Evolutionary conservation across 2,888 invertebrate genomes (phyloP).

Genomic region (Branchellion lobata): DNA sequence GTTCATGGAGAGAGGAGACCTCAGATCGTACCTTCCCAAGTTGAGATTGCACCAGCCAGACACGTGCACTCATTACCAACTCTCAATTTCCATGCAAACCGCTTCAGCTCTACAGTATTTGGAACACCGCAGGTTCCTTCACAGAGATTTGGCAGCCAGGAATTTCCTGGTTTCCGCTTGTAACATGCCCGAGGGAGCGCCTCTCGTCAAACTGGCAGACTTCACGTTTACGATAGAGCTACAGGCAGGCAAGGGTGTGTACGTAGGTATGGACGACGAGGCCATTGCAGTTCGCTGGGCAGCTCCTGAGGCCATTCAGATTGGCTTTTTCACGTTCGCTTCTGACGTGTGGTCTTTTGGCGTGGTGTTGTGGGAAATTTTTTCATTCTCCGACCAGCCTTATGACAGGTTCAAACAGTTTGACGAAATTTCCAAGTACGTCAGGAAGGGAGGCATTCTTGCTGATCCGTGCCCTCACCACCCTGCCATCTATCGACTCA

Average conservation of each 20-base stretch:
- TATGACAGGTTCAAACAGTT: slow-evolving; percentile 65
- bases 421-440: slow-evolving; percentile 25
- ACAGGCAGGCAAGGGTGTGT: slow-evolving; percentile 83
- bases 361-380: slow-evolving; percentile 98
- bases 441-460: slow-evolving; percentile 14
- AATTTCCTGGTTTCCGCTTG: slow-evolving; percentile 79
- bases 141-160: slow-evolving; percentile 90
- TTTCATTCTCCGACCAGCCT: slow-evolving; percentile 93
- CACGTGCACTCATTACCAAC: slow-evolving; percentile 65
- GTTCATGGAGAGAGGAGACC: slow-evolving; percentile 89
- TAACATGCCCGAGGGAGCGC: slow-evolving; percentile 69
- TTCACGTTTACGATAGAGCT: slow-evolving; percentile 93
- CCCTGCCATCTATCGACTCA: slow-evolving; percentile 27
- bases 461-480: slow-evolving; percentile 27
- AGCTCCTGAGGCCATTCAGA: slow-evolving; percentile 97
- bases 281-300: slow-evolving; percentile 94
- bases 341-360: slow-evolving; percentile 99
- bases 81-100: slow-evolving; percentile 75
- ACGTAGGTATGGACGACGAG: slow-evolving; percentile 90
- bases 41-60: slow-evolving; percentile 72
- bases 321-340: slow-evolving; percentile 94
- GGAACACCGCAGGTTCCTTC: slow-evolving; percentile 85
- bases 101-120: slow-evolving; percentile 66
- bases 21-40: slow-evolving; percentile 89
- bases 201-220: slow-evolving; percentile 93